These are phyloP conservation scores for Agriotes lineatus DNA, from an alignment of 2,888 invertebrate genomes.

Conservation along the genomic window DNA sequence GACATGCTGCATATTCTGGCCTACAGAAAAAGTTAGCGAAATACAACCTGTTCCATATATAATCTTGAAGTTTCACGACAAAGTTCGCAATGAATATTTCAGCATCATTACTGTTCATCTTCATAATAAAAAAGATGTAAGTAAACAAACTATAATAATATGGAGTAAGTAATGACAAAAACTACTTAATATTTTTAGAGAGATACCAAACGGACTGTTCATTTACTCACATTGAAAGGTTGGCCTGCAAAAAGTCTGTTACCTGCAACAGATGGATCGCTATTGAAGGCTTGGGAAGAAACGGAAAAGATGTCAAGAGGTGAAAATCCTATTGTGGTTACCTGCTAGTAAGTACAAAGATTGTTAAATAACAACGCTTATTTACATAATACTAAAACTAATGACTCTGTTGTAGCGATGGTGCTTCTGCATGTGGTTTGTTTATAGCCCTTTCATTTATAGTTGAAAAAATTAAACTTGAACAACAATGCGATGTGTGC, in stretches of 20 bases:
- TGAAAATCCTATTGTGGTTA: slow-evolving; percentile 53
- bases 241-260: slow-evolving; percentile 52
- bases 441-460: slow-evolving; percentile 62
- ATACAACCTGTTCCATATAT: slow-evolving; percentile 54
- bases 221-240: slow-evolving; percentile 43
- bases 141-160: too few relatives aligned
- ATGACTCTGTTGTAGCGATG: slow-evolving; percentile 58
- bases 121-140: slow-evolving; percentile 26
- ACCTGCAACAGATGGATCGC: slow-evolving; percentile 50
- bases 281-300: slow-evolving; percentile 57
- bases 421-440: slow-evolving; percentile 62
- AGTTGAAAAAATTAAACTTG: slow-evolving; percentile 63
- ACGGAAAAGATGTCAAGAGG: slow-evolving; percentile 53
- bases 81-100: slow-evolving; percentile 34
- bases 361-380: too few relatives aligned
- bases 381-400: background rate
- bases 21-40: slow-evolving; percentile 48
- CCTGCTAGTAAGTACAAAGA: slow-evolving; percentile 60
- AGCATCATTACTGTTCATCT: slow-evolving; percentile 35
- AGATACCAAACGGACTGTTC: slow-evolving; percentile 8
- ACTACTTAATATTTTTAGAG: too few relatives aligned
- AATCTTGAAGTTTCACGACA: slow-evolving; percentile 47
- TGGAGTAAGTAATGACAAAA: too few relatives aligned
- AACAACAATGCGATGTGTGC: slow-evolving; percentile 64
- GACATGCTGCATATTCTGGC: slow-evolving; percentile 55